These are phyloP conservation scores for Cardiocondyla obscurior DNA, from an alignment of 1,140 invertebrate genomes.

Conservation along the genomic window DNA sequence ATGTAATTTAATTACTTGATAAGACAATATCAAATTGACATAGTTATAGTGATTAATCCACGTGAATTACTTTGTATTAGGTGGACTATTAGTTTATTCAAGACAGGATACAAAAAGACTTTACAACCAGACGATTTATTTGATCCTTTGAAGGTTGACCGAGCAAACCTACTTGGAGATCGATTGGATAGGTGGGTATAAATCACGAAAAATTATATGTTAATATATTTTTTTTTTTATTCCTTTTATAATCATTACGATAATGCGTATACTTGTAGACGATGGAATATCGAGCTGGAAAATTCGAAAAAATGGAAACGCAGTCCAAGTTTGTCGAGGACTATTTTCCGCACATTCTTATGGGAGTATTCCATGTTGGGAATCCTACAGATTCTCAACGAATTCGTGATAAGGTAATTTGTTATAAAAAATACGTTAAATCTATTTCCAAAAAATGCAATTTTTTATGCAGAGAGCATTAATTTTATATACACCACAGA, in stretches of 20 bases:
- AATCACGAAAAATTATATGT: neutral
- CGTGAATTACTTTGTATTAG: constrained; percentile 65
- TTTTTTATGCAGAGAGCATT: no score
- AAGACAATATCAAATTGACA: no score
- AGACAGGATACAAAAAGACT: constrained; percentile 84
- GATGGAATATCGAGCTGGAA: constrained; percentile 83
- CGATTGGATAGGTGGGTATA: constrained; percentile 78
- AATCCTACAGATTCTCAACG: constrained; percentile 80
- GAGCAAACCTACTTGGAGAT: constrained; percentile 80
- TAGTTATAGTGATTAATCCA: neutral
- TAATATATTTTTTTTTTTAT: neutral
- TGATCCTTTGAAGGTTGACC: constrained; percentile 84
- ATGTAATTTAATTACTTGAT: neutral
- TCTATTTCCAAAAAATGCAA: no score
- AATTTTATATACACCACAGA: no score
- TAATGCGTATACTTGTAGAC: constrained; percentile 69
- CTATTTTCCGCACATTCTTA: constrained; percentile 87
- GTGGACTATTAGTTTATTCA: constrained; percentile 85
- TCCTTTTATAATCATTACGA: neutral
- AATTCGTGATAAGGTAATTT: constrained; percentile 82
- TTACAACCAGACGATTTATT: constrained; percentile 85
- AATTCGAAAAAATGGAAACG: constrained; percentile 73
- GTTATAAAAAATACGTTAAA: no score
- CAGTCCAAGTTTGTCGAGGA: constrained; percentile 83
- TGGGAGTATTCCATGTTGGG: constrained; percentile 85